Evolutionary conservation across 2,888 invertebrate genomes (phyloP), one percentile per base, ranked within the genome.

Genomic region (Nineta flava): DNA sequence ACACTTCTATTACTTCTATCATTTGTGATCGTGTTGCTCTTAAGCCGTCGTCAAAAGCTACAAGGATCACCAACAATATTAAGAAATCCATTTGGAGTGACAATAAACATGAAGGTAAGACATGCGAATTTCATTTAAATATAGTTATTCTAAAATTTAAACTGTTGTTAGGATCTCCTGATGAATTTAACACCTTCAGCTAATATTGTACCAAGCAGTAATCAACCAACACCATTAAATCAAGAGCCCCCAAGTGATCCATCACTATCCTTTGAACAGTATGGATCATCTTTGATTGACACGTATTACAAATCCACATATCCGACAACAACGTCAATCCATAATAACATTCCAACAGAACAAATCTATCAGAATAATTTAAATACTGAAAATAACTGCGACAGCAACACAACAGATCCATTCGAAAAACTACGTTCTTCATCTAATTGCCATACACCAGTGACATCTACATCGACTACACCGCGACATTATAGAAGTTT

Each of bases 71-170:
- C 76, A 3, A 74, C 76, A n/a, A 67, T 76, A 47, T 62, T 76
- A 41, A 70, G 75, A 55, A 76, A 77, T 62, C 76, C 76, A 47
- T 77, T 77, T 56, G 74, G 75, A 50, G 77, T 81, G 50, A 74
- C 76, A 52, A 75, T 81, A 53, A 80, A 80, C 62, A 77, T 81
- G 74, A 81, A 80, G 71, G 79, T 76, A 65, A 59, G 56, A 47
- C 13, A 13, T n/a, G 16, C 2, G 16, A 31, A 46, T 38, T 15
- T 45, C 21, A 9, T n/a, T 5, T 10, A 12, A 10, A 44, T 10
- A 4, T 4, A n/a, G 16, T 12, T 21, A 31, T 43, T 15, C n/a
- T 50, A n/a, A 19, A 48, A 26, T 10, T 9, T 21, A 13, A 46
- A 13, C n/a, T 38, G 50, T 54, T 57, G 56, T 38, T 62, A 76